phyloP scores from a whole-genome alignment of 2,888 invertebrate species.

The Metacarcinus magister region DNA sequence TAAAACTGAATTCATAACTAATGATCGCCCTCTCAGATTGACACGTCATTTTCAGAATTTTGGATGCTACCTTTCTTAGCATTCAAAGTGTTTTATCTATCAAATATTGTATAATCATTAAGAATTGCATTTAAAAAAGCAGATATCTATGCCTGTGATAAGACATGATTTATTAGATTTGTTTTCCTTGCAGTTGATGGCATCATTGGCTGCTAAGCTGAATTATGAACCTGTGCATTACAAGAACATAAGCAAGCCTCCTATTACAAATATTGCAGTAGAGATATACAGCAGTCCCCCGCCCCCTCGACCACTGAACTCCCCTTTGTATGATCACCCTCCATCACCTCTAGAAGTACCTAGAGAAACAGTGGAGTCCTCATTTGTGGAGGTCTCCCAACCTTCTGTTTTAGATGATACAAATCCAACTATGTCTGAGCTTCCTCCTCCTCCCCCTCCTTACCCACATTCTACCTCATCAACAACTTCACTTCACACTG shows the following conservation, averaged over 20 bases:
- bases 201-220: slow-evolving; percentile 62
- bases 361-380: background rate
- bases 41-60: background rate
- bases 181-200: slow-evolving; percentile 52
- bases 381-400: background rate
- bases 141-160: too few relatives aligned
- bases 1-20: too few relatives aligned
- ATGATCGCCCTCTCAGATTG: too few relatives aligned
- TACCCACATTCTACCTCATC: background rate
- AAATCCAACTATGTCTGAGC: background rate
- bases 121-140: too few relatives aligned
- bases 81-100: too few relatives aligned
- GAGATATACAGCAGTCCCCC: slow-evolving; percentile 62
- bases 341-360: slow-evolving; percentile 57
- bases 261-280: background rate
- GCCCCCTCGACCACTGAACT: slow-evolving; percentile 36
- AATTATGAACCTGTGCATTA: slow-evolving; percentile 11
- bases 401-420: background rate
- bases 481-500: background rate
- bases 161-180: background rate
- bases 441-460: background rate
- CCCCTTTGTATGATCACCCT: background rate
- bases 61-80: background rate
- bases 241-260: background rate
- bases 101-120: too few relatives aligned